These are phyloP conservation scores for Helogale parvula DNA, from an alignment of 2,113 vertebrate species.

Conservation along the genomic window DNA sequence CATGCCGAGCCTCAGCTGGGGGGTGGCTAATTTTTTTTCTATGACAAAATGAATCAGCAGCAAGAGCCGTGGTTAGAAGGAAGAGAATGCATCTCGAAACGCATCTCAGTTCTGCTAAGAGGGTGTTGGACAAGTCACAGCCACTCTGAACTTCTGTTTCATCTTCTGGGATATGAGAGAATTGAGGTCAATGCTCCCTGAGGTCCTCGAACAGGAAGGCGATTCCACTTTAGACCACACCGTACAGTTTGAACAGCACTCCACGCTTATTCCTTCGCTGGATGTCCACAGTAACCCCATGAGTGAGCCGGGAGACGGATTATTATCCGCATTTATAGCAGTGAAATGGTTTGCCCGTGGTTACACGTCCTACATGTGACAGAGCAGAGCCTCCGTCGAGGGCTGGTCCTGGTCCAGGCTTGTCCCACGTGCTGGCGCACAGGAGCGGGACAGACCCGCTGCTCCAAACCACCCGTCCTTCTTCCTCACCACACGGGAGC, in stretches of 20 bases:
- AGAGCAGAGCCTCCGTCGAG: rapidly evolving
- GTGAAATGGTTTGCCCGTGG: background rate
- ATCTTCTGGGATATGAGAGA: conserved; percentile 9
- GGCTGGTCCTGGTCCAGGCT: background rate
- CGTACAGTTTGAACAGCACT: background rate
- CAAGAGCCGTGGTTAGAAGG: background rate
- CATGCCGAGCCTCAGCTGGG: background rate
- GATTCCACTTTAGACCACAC: background rate
- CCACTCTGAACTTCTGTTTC: conserved; percentile 40
- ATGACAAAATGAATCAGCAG: background rate
- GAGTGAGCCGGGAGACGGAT: background rate
- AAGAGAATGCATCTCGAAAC: background rate
- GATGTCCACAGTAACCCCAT: background rate
- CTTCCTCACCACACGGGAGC: background rate
- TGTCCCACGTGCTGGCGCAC: background rate
- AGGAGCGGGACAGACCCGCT: too few relatives aligned
- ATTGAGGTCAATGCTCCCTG: background rate
- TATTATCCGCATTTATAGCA: background rate
- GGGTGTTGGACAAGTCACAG: background rate
- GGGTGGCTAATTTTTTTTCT: background rate
- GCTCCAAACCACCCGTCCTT: background rate
- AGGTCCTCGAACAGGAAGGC: background rate
- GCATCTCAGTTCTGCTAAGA: background rate
- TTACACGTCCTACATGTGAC: rapidly evolving
- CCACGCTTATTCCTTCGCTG: background rate